A percentile compares a stretch with the other conserved stretches of the same genome.
phyloP scores from a whole-genome alignment of 2,888 invertebrate species.

The Luffia ferchaultella region DNA sequence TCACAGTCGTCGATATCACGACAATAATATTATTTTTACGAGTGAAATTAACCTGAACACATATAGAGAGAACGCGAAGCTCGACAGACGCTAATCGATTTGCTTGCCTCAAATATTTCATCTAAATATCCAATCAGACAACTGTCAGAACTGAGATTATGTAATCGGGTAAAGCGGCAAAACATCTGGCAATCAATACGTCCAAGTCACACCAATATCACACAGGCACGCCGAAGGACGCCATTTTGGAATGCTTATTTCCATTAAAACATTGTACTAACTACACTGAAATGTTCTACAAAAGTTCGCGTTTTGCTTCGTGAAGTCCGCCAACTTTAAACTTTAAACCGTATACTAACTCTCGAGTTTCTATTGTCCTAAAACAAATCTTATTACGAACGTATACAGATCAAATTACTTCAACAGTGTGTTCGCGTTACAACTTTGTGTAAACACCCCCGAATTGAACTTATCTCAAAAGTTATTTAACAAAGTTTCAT shows the following conservation, averaged over 20 bases:
- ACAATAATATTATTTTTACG: too few relatives aligned
- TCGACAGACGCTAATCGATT: background rate
- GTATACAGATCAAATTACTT: slow-evolving; percentile 61
- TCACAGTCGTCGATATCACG: too few relatives aligned
- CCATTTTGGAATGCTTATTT: slow-evolving; percentile 67
- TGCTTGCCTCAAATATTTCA: background rate
- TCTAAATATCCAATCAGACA: slow-evolving; percentile 6
- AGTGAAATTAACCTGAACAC: too few relatives aligned
- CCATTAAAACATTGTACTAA: slow-evolving; percentile 68
- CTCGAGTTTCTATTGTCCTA: slow-evolving; percentile 56
- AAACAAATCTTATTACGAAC: slow-evolving; percentile 64
- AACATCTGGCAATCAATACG: slow-evolving; percentile 29
- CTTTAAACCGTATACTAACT: slow-evolving; percentile 48
- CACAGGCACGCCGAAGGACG: slow-evolving; percentile 49
- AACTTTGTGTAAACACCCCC: slow-evolving; percentile 60
- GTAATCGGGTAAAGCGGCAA: background rate
- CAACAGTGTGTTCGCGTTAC: slow-evolving; percentile 56
- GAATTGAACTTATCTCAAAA: slow-evolving; percentile 67
- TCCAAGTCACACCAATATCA: slow-evolving; percentile 31
- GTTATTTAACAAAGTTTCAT: slow-evolving; percentile 68
- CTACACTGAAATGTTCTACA: slow-evolving; percentile 68
- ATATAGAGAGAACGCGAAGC: too few relatives aligned
- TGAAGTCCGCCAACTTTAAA: slow-evolving; percentile 63
- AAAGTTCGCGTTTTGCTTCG: slow-evolving; percentile 67
- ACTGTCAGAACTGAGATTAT: slow-evolving; percentile 9